These are phyloP conservation scores for Trissolcus japonicus DNA, from an alignment of 2,888 invertebrate genomes.

Conservation along the genomic window DNA sequence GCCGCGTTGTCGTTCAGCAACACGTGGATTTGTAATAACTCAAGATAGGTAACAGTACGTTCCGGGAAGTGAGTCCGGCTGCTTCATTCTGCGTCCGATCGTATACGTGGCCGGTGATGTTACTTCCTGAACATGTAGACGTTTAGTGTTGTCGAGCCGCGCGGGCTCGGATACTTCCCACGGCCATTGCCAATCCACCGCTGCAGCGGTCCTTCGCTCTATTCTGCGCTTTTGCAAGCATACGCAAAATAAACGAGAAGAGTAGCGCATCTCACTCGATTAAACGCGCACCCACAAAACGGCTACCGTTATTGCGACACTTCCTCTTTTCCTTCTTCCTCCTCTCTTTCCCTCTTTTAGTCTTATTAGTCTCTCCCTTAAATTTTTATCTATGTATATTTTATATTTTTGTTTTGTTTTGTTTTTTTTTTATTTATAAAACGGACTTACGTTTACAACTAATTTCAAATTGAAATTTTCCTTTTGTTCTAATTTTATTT, in stretches of 20 bases:
- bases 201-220: slow-evolving; percentile 64
- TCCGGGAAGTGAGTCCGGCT: slow-evolving; percentile 60
- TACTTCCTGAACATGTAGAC: slow-evolving; percentile 59
- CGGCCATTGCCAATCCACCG: slow-evolving; percentile 72
- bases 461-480: no score
- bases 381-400: no score
- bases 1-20: slow-evolving; percentile 63
- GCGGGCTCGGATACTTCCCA: slow-evolving; percentile 71
- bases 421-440: no score
- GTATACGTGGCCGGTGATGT: slow-evolving; percentile 56
- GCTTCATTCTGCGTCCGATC: slow-evolving; percentile 59
- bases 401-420: no score
- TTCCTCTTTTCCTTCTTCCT: slow-evolving; percentile 30
- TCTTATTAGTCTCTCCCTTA: no score
- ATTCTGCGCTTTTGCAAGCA: neutral
- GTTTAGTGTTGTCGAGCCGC: slow-evolving; percentile 71
- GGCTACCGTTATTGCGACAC: slow-evolving; percentile 17
- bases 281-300: slow-evolving; percentile 43
- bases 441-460: no score
- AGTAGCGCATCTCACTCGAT: slow-evolving; percentile 44
- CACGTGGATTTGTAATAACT: slow-evolving; percentile 59
- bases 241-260: slow-evolving; percentile 57
- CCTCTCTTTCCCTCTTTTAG: slow-evolving; percentile 14
- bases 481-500: no score
- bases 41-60: slow-evolving; percentile 61